Percentiles rank a stretch among this genome's conserved stretches.
phyloP scores from a whole-genome alignment of 2,888 invertebrate species.

The Drosophila pegasa region DNA sequence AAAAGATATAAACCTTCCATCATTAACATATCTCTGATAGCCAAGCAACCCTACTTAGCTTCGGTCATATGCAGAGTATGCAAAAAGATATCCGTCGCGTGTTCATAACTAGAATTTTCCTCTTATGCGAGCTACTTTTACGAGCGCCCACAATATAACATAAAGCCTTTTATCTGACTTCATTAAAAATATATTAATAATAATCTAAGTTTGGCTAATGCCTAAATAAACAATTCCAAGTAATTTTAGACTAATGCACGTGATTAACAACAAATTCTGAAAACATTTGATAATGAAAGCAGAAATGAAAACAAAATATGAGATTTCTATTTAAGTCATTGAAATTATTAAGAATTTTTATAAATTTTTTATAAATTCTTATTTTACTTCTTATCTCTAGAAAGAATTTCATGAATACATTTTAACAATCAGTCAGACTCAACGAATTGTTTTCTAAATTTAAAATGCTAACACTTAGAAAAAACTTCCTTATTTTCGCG shows the following conservation, averaged over 20 bases:
- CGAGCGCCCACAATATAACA: not conserved
- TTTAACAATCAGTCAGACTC: not conserved
- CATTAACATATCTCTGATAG: not conserved
- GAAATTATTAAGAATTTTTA: not conserved
- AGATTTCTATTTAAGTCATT: not conserved
- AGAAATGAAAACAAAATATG: not conserved
- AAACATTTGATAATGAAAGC: not conserved
- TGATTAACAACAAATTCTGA: not conserved
- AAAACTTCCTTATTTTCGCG: not conserved
- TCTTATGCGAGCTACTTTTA: constrained; percentile 3
- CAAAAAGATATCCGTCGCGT: constrained; percentile 7
- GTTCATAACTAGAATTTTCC: constrained; percentile 3
- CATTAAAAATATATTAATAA: constrained; percentile 3
- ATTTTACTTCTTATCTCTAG: not conserved
- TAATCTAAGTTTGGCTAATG: constrained; percentile 29
- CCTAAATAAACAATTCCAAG: constrained; percentile 16
- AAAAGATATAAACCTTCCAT: not conserved
- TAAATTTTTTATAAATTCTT: not conserved
- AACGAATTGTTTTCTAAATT: constrained; percentile 2
- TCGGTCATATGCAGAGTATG: not conserved
- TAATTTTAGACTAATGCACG: constrained; percentile 1
- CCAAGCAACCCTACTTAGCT: not conserved
- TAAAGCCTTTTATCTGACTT: constrained; percentile 26
- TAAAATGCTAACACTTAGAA: not conserved
- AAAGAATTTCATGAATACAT: not conserved